phyloP scores from a whole-genome alignment of 2,888 invertebrate genomes.

The Branchipolynoe longqiensis region DNA sequence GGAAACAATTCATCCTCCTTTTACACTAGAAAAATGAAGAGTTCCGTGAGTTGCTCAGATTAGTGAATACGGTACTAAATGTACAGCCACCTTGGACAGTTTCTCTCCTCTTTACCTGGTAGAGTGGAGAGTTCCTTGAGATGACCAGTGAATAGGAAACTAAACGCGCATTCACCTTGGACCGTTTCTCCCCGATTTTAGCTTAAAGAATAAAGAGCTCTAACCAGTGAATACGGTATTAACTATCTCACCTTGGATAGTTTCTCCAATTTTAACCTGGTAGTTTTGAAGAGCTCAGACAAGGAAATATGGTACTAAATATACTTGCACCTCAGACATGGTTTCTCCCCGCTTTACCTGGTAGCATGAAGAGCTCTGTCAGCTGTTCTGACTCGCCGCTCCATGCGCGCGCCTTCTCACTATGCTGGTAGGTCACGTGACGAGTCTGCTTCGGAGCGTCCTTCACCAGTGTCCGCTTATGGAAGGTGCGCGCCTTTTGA shows the following conservation, averaged over 20 bases:
- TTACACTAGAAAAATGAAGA: too few relatives aligned
- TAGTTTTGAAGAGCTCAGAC: too few relatives aligned
- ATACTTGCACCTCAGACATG: too few relatives aligned
- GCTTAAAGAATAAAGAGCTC: background rate
- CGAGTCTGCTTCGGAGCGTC: slow-evolving; percentile 65
- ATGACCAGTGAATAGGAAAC: too few relatives aligned
- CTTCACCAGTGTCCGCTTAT: slow-evolving; percentile 73
- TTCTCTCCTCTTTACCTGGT: background rate
- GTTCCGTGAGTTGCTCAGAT: too few relatives aligned
- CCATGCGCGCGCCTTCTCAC: slow-evolving; percentile 65
- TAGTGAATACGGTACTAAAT: too few relatives aligned
- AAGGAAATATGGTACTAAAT: too few relatives aligned
- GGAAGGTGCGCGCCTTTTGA: slow-evolving; percentile 76
- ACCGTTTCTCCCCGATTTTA: background rate
- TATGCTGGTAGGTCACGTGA: slow-evolving; percentile 62
- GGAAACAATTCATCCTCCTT: too few relatives aligned
- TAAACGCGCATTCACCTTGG: background rate
- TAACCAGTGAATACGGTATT: too few relatives aligned
- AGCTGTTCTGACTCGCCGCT: slow-evolving; percentile 59
- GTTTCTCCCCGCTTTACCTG: slow-evolving; percentile 60
- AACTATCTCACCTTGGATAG: too few relatives aligned
- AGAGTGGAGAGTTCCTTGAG: background rate
- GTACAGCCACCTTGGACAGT: background rate
- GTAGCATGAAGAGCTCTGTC: slow-evolving; percentile 63
- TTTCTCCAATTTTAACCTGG: too few relatives aligned